Evolutionary conservation across 2,888 invertebrate species (phyloP).

Genomic region (Erynnis tages): DNA sequence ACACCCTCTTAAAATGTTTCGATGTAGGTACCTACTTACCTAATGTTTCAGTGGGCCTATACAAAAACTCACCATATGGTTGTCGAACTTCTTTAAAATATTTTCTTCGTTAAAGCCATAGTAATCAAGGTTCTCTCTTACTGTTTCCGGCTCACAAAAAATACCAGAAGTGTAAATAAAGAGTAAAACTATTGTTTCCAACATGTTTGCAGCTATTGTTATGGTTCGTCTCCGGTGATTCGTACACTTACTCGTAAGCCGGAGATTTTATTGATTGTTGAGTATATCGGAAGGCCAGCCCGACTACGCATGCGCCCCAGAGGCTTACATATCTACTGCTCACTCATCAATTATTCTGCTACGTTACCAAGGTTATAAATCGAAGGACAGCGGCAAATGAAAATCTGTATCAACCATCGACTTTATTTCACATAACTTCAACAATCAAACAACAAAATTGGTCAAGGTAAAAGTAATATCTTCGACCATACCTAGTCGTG

Average conservation of each 20-base stretch:
- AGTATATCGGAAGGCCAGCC: conserved; percentile 31
- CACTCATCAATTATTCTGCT: conserved; percentile 33
- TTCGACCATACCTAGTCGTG: conserved; percentile 32
- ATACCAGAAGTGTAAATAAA: conserved; percentile 45
- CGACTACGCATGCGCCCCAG: conserved; percentile 62
- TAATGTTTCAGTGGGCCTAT: too few species aligned
- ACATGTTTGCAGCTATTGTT: conserved; percentile 61
- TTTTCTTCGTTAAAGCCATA: conserved; percentile 70
- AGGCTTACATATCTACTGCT: conserved; percentile 32
- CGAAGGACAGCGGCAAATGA: conserved; percentile 33
- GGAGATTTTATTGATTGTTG: conserved; percentile 62
- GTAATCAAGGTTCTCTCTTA: conserved; percentile 71
- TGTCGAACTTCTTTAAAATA: conserved; percentile 62
- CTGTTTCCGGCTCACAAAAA: conserved; percentile 70
- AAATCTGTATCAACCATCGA: conserved; percentile 52
- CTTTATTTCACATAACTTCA: conserved; percentile 59
- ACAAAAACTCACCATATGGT: conserved; percentile 67
- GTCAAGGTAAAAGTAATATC: conserved; percentile 41
- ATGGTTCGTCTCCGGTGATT: conserved; percentile 48
- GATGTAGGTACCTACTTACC: too few species aligned
- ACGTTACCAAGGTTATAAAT: conserved; percentile 54
- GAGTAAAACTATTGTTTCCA: conserved; percentile 49
- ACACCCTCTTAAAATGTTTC: too few species aligned
- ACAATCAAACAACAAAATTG: conserved; percentile 52
- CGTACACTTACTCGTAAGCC: conserved; percentile 49